phyloP scores from a whole-genome alignment of 2,797 vertebrate genomes.

The Coreius guichenoti region DNA sequence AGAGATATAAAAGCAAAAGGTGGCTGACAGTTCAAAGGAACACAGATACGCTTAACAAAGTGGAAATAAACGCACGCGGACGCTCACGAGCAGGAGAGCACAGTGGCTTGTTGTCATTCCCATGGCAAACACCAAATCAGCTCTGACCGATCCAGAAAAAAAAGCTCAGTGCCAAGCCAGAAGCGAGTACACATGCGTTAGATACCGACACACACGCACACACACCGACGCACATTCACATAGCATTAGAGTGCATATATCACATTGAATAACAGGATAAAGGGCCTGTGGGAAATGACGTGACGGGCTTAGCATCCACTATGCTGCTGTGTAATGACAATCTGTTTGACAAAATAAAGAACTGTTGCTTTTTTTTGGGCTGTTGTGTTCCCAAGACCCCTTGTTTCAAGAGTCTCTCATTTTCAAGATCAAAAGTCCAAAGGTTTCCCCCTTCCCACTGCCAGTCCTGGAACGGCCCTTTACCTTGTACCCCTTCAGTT shows the following conservation, averaged over 20 bases:
- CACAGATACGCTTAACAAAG: conserved; percentile 54
- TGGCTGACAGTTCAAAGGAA: conserved; percentile 54
- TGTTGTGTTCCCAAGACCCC: conserved; percentile 69
- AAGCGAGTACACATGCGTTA: conserved; percentile 78
- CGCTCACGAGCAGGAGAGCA: conserved; percentile 57
- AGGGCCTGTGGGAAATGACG: conserved; percentile 69
- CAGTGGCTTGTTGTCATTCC: conserved; percentile 67
- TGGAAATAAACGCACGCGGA: conserved; percentile 62
- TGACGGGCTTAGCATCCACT: conserved; percentile 65
- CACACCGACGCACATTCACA: conserved; percentile 67
- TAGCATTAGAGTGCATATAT: conserved; percentile 83
- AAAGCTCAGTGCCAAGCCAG: conserved; percentile 70
- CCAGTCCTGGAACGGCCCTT: conserved; percentile 60
- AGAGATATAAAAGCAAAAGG: conserved; percentile 43
- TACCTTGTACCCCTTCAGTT: conserved; percentile 76
- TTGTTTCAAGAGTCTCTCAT: conserved; percentile 51
- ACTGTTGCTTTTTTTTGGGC: conserved; percentile 65
- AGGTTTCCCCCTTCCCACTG: conserved; percentile 51
- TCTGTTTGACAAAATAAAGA: conserved; percentile 63
- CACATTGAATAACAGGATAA: conserved; percentile 73
- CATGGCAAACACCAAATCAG: conserved; percentile 72
- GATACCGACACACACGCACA: conserved; percentile 69
- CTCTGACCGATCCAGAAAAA: conserved; percentile 67
- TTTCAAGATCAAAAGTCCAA: conserved; percentile 62
- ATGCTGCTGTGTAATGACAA: conserved; percentile 67